A percentile compares a stretch with the other conserved stretches of the same genome.
phyloP scores from a whole-genome alignment of 2,113 vertebrate genomes.

The Mystacornis crossleyi region DNA sequence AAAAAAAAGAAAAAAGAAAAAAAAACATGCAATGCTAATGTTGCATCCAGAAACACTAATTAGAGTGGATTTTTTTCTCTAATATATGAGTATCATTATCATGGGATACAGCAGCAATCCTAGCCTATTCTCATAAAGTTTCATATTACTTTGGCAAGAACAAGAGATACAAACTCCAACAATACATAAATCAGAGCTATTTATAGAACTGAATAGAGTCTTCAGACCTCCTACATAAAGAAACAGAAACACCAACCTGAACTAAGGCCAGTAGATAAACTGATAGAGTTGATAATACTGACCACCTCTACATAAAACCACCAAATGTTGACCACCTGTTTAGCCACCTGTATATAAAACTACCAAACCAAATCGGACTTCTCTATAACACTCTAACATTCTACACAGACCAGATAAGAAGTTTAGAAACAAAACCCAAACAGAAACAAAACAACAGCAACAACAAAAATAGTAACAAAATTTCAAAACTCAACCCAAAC shows the following conservation, averaged over 20 bases:
- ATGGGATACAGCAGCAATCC: not conserved
- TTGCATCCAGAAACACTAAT: not conserved
- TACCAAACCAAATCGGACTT: not conserved
- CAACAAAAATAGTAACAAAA: not conserved
- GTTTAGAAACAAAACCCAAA: not conserved
- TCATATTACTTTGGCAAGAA: not conserved
- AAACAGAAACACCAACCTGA: not conserved
- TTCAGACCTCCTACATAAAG: not conserved
- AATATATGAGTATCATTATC: not conserved
- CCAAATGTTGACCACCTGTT: not conserved
- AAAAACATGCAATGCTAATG: rapidly evolving
- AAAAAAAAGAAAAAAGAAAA: rapidly evolving
- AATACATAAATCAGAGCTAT: not conserved
- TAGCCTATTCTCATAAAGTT: not conserved
- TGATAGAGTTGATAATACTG: not conserved
- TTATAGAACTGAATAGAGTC: not conserved
- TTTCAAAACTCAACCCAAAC: not conserved
- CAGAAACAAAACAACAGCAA: not conserved
- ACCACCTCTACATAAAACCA: not conserved
- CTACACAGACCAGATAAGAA: not conserved
- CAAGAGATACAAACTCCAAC: not conserved
- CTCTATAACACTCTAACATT: not conserved
- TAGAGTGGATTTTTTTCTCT: not conserved
- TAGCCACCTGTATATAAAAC: not conserved
- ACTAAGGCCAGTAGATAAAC: not conserved